Base-by-base conservation (phyloP, 2,797 vertebrate species). In the Spinibarbus caldwelli region DNA sequence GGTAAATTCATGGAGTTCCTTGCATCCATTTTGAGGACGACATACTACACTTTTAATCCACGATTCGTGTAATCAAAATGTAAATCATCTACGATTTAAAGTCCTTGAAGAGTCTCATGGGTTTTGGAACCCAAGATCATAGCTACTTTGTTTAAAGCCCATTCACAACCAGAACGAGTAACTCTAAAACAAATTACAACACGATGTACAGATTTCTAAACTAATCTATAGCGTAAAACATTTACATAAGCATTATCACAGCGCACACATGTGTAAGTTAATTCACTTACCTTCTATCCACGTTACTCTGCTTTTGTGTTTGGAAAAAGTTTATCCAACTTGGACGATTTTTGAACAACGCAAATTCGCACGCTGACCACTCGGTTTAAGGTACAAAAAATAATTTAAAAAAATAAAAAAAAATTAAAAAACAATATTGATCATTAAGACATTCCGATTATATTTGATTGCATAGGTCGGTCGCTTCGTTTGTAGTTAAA, bases 261-360 rank as follows among this genome's bases (percentile, higher is more conserved):
- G 38, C 26, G 29, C 29, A 80, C 29, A 62, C 73, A 21, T 62
- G 36, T 43, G 76, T 75, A 29, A 62, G n/a, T n/a, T n/a, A n/a
- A 12, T 38, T 6, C 3, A 62, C 76, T 62, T 43, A 81, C 79
- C 79, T 81, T 68, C 5, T 70, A 17, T 41, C 34, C 62, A 21
- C 79, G 31, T 10, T 54, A 45, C 43, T 80, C 62, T 15, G 7
- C 62, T 34, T 45, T 34, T 31, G 59, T n/a, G 36, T 23, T 66
- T 68, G 62, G 29, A 80, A 68, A 80, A 80, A 52, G 64, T 81
- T 70, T 52, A 52, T 70, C 79, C 64, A 70, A 41, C 29, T 81
- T 52, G 7, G 14, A 70, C 23, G 54, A 29, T 57, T 62, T 57
- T 43, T 19, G 9, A 81, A 52, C 45, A n/a, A 36, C 23, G 79